phyloP scores from a whole-genome alignment of 2,888 invertebrate genomes.

The Drosophila mettleri region DNA sequence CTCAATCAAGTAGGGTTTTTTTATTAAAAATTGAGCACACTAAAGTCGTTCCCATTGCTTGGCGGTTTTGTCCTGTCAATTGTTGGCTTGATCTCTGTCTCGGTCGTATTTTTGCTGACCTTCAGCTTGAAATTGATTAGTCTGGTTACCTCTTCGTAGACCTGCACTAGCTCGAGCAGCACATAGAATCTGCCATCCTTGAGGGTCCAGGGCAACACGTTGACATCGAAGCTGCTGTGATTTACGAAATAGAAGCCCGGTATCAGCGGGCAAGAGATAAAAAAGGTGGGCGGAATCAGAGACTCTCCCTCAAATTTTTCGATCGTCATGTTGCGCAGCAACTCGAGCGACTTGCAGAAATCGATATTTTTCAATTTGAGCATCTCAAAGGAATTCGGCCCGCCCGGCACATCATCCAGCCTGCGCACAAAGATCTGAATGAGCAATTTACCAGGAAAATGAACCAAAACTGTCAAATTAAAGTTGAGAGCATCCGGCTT shows the following conservation, averaged over 20 bases:
- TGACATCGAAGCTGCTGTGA: constrained; percentile 33
- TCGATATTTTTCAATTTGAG: constrained; percentile 69
- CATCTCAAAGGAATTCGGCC: constrained; percentile 43
- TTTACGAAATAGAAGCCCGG: constrained; percentile 76
- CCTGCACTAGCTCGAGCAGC: constrained; percentile 73
- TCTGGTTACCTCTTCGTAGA: constrained; percentile 74
- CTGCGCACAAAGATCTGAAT: constrained; percentile 70
- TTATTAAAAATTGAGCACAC: neutral
- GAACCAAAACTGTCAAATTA: constrained; percentile 63
- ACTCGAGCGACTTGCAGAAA: constrained; percentile 73
- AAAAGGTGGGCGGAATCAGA: constrained; percentile 64
- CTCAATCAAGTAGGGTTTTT: neutral
- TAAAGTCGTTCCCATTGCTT: neutral
- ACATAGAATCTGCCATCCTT: constrained; percentile 65
- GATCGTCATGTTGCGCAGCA: constrained; percentile 62
- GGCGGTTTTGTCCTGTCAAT: too few relatives aligned
- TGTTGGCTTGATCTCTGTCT: neutral
- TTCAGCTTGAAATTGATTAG: constrained; percentile 61
- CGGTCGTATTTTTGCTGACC: constrained; percentile 23
- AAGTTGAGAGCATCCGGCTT: constrained; percentile 50
- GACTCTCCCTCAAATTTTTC: constrained; percentile 35
- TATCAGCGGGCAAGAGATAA: constrained; percentile 71
- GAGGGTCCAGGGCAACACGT: constrained; percentile 50
- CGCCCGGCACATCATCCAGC: constrained; percentile 49
- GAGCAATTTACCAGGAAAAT: constrained; percentile 75